A percentile compares a stretch with the other conserved stretches of the same genome.
phyloP scores from a whole-genome alignment of 2,113 vertebrate genomes.

The Gymnarchus niloticus region DNA sequence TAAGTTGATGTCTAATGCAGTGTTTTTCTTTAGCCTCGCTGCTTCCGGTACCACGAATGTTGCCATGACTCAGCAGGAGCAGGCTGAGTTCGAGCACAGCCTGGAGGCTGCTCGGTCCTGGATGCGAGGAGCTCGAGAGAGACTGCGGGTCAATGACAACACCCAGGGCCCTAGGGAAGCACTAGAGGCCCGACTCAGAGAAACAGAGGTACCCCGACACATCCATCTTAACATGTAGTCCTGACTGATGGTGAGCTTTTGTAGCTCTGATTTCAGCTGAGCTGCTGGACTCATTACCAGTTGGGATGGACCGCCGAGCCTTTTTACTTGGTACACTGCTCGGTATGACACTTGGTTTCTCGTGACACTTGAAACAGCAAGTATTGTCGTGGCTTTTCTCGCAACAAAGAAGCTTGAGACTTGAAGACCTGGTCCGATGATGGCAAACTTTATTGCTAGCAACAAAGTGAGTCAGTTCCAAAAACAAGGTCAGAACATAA shows the following conservation, averaged over 20 bases:
- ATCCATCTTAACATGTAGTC: background rate
- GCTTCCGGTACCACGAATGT: slow-evolving; percentile 36
- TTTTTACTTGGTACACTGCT: too few species aligned
- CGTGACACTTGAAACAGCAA: too few species aligned
- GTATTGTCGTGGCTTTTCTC: too few species aligned
- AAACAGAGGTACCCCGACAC: slow-evolving; percentile 75
- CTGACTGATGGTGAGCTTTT: background rate
- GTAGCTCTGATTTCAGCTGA: background rate
- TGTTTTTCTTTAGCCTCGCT: background rate
- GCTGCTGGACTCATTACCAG: too few species aligned
- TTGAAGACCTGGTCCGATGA: too few species aligned
- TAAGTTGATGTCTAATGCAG: background rate
- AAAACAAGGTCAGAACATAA: too few species aligned
- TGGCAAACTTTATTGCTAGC: too few species aligned
- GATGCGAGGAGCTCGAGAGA: slow-evolving; percentile 80
- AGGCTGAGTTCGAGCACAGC: slow-evolving; percentile 74
- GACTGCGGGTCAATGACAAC: slow-evolving; percentile 77
- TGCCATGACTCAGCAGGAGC: slow-evolving; percentile 80
- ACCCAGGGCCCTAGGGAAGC: slow-evolving; percentile 79
- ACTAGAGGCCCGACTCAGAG: slow-evolving; percentile 78
- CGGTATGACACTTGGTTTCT: too few species aligned
- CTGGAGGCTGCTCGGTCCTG: slow-evolving; percentile 74
- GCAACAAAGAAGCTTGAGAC: too few species aligned
- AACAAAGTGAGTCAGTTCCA: too few species aligned
- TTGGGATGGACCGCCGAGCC: too few species aligned